phyloP scores from a whole-genome alignment of 2,888 invertebrate species.

The Dexiosoma caninum region DNA sequence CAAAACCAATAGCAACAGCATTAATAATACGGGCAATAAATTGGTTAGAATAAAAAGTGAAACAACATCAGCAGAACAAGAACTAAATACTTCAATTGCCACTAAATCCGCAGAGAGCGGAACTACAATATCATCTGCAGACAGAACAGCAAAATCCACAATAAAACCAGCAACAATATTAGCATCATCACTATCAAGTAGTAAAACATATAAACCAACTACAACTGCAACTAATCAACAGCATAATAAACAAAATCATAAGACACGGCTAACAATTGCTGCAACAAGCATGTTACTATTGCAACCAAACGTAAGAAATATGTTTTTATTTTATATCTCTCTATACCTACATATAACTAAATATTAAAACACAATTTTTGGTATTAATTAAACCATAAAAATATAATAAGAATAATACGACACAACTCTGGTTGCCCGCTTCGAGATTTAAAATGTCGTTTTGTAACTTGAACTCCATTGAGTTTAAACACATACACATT shows the following conservation, averaged over 20 bases:
- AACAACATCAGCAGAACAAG: slow-evolving; percentile 42
- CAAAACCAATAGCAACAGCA: slow-evolving; percentile 41
- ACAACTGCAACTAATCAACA: slow-evolving; percentile 45
- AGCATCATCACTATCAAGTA: slow-evolving; percentile 45
- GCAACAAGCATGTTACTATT: slow-evolving; percentile 93
- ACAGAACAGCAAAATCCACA: slow-evolving; percentile 53
- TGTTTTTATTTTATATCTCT: neutral
- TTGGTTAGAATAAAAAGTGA: slow-evolving; percentile 52
- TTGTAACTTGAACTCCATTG: no score
- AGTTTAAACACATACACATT: no score
- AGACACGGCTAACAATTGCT: slow-evolving; percentile 71
- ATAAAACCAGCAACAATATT: slow-evolving; percentile 49
- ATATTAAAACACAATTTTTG: neutral
- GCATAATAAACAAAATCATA: slow-evolving; percentile 64
- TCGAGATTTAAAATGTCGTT: no score
- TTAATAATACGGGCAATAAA: slow-evolving; percentile 47
- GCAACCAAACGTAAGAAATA: slow-evolving; percentile 90
- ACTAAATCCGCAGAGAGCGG: slow-evolving; percentile 55
- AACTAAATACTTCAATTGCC: slow-evolving; percentile 50
- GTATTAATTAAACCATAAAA: no score
- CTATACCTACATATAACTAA: neutral
- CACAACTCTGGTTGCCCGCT: no score
- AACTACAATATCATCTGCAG: slow-evolving; percentile 8
- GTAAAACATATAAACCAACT: slow-evolving; percentile 50
- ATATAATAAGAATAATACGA: no score